Conservation (phyloP, 2,113 vertebrate species). For the Rynchops niger region DNA sequence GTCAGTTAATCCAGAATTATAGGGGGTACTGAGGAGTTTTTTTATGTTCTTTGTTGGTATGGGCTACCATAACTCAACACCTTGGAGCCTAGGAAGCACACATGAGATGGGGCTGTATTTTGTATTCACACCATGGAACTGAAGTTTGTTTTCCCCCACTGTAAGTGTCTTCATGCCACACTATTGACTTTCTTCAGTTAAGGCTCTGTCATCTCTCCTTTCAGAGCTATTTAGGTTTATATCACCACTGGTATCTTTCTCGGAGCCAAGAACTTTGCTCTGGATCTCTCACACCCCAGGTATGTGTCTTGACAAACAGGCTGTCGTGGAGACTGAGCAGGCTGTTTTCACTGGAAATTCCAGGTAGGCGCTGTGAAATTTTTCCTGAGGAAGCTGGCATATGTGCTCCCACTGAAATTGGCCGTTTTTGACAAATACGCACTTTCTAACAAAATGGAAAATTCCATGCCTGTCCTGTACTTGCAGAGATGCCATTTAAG, state of each 20-base stretch:
- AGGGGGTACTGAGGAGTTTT: not conserved
- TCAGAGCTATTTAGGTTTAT: not conserved
- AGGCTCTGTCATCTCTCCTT: not conserved
- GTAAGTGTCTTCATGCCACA: not conserved
- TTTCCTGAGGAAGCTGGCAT: not conserved
- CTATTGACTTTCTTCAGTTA: not conserved
- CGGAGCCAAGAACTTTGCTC: not conserved
- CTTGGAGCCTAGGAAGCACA: not conserved
- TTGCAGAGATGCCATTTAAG: not conserved
- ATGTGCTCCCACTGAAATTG: not conserved
- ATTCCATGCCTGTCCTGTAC: not conserved
- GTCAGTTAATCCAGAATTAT: not conserved
- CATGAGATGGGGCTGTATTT: not conserved
- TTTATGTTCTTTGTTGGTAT: not conserved
- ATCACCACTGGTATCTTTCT: not conserved
- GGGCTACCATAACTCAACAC: not conserved
- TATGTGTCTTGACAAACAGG: not conserved
- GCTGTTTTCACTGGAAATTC: slow-evolving; percentile 37
- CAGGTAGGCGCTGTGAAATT: not conserved
- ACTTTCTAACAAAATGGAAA: slow-evolving; percentile 47
- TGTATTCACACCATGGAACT: not conserved
- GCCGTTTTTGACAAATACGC: not conserved
- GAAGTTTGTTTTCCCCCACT: not conserved
- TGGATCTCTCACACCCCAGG: not conserved
- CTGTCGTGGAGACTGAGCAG: not conserved